Conservation (phyloP, 2,797 vertebrate species). For the Valencia hispanica region DNA sequence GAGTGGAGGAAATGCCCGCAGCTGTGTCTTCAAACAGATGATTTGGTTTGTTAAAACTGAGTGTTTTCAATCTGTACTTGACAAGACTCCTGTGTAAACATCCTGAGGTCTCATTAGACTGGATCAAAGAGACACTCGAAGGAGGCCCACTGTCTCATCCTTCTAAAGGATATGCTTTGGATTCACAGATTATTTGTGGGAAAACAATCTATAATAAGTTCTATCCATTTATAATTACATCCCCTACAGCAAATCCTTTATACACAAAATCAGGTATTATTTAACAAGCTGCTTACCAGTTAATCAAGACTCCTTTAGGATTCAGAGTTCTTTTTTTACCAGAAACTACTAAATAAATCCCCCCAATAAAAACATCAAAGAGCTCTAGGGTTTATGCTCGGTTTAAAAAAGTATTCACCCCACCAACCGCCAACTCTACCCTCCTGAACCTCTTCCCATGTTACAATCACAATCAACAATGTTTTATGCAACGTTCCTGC, state of each 20-base stretch:
- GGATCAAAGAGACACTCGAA: not conserved
- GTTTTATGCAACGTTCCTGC: not conserved
- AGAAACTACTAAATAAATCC: not conserved
- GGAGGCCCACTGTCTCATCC: not conserved
- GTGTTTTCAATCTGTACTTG: slow-evolving; percentile 1
- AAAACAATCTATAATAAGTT: not conserved
- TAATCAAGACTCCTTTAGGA: not conserved
- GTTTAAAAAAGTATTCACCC: not conserved
- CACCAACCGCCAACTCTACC: not conserved
- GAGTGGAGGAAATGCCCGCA: slow-evolving; percentile 26
- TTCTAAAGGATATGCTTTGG: not conserved
- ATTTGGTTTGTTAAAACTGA: not conserved
- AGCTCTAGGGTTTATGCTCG: not conserved
- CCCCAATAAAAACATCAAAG: not conserved
- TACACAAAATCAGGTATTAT: not conserved
- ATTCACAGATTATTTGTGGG: not conserved
- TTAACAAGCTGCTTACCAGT: not conserved
- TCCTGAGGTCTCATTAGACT: slow-evolving; percentile 1
- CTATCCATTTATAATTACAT: not conserved
- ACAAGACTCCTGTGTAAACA: slow-evolving; percentile 5
- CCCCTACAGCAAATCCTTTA: not conserved
- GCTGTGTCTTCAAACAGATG: slow-evolving; percentile 16
- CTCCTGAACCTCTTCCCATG: not conserved
- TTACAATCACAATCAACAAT: not conserved
- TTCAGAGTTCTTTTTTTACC: not conserved